Evolutionary conservation across 2,797 vertebrate genomes (phyloP).

Genomic region (Galago senegalensis): DNA sequence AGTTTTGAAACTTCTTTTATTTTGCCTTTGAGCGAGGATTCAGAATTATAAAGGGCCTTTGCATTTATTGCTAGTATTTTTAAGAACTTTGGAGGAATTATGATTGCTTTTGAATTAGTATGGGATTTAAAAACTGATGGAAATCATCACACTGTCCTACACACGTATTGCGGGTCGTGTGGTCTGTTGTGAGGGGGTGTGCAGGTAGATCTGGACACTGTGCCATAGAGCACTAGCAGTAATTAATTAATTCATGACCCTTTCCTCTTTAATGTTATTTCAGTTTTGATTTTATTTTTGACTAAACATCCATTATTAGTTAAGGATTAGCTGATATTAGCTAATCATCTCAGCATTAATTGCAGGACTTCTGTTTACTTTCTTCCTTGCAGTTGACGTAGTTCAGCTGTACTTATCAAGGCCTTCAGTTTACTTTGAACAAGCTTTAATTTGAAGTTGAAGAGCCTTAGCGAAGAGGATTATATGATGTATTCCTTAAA

Average conservation of each 20-base stretch:
- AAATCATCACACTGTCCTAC: background rate
- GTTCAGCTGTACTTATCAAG: background rate
- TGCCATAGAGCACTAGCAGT: background rate
- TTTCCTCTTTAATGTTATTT: background rate
- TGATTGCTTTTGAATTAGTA: slow-evolving; percentile 28
- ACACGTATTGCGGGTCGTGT: background rate
- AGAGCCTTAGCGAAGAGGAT: background rate
- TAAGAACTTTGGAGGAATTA: background rate
- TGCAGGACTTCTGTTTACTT: background rate
- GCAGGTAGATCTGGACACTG: background rate
- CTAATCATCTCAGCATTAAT: background rate
- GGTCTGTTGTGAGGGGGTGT: background rate
- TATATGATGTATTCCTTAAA: slow-evolving; percentile 1
- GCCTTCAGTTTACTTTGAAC: background rate
- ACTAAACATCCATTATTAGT: slow-evolving; percentile 10
- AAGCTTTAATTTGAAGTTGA: slow-evolving; percentile 27
- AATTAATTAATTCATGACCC: background rate
- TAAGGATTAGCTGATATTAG: background rate
- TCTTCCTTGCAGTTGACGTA: background rate
- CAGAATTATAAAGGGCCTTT: slow-evolving; percentile 25
- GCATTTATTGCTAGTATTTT: background rate
- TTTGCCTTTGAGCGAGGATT: background rate
- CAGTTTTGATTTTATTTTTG: slow-evolving; percentile 45
- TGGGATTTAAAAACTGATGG: background rate
- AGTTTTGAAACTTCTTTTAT: slow-evolving; percentile 40